Conservation (phyloP, 2,888 invertebrate genomes). For the Xestobium rufovillosum region DNA sequence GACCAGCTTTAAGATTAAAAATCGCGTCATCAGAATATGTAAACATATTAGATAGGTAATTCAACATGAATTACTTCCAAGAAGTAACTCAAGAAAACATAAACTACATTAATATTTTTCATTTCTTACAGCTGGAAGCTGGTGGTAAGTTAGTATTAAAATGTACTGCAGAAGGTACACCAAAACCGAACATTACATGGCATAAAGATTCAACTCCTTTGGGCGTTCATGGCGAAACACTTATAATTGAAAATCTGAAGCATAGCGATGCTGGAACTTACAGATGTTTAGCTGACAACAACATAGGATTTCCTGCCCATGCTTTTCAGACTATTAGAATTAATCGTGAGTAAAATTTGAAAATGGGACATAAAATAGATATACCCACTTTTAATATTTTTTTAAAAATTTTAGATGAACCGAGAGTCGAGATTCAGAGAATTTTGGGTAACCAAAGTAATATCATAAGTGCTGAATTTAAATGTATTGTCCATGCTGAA, state of each 20-base stretch:
- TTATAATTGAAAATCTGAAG: conserved; percentile 36
- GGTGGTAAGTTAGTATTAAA: conserved; percentile 39
- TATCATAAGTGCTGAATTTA: conserved; percentile 39
- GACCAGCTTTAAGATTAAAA: no score
- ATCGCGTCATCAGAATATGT: no score
- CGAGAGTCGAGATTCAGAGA: conserved; percentile 41
- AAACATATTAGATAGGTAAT: no score
- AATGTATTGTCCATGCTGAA: conserved; percentile 42
- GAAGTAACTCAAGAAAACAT: no score
- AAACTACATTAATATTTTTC: no score
- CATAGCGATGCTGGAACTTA: conserved; percentile 41
- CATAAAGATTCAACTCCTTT: conserved; percentile 24
- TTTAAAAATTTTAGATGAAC: conserved; percentile 42
- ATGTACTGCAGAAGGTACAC: conserved; percentile 42
- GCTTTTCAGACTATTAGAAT: conserved; percentile 34
- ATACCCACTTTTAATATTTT: conserved; percentile 10
- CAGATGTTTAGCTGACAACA: conserved; percentile 45
- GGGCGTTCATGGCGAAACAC: conserved; percentile 30
- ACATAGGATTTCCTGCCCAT: conserved; percentile 36
- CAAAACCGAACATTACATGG: conserved; percentile 44
- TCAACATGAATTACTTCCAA: no score
- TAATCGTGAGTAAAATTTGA: conserved; percentile 30
- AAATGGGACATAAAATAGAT: no score
- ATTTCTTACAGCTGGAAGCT: conserved; percentile 35
- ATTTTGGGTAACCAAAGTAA: conserved; percentile 40